A percentile compares a stretch with the other conserved stretches of the same genome.
These are phyloP conservation scores for Idaea straminata DNA, from an alignment of 2,888 invertebrate species.

Conservation along the genomic window DNA sequence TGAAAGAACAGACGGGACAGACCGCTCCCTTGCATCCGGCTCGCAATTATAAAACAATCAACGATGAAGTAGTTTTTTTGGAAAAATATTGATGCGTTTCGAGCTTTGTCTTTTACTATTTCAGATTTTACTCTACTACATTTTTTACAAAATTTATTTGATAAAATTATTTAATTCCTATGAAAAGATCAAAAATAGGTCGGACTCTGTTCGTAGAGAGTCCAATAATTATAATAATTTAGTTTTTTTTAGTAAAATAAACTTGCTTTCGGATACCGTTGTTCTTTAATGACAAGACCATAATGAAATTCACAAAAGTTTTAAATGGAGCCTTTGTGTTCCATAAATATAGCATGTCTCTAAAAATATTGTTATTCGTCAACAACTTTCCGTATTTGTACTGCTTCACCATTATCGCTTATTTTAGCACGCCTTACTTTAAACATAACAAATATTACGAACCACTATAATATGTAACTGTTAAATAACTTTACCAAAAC, in stretches of 20 bases:
- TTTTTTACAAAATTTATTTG: no score
- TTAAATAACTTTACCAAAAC: slow-evolving; percentile 1
- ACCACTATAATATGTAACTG: neutral
- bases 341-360: neutral
- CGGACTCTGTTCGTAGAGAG: no score
- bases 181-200: no score
- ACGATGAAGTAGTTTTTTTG: slow-evolving; percentile 7
- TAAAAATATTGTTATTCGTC: neutral
- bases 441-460: neutral
- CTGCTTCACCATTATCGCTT: neutral
- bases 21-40: slow-evolving; percentile 55
- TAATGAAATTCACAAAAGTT: no score
- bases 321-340: no score
- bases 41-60: slow-evolving; percentile 33
- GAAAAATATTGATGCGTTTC: neutral
- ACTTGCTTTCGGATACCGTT: no score
- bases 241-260: no score
- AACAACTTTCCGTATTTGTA: neutral
- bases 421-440: neutral
- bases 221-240: no score
- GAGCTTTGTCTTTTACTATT: neutral
- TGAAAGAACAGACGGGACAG: slow-evolving; percentile 47
- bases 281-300: no score
- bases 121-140: neutral
- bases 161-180: no score